Conservation (phyloP, 35 echinoderm and acorn worm species). For the Lytechinus pictus region DNA sequence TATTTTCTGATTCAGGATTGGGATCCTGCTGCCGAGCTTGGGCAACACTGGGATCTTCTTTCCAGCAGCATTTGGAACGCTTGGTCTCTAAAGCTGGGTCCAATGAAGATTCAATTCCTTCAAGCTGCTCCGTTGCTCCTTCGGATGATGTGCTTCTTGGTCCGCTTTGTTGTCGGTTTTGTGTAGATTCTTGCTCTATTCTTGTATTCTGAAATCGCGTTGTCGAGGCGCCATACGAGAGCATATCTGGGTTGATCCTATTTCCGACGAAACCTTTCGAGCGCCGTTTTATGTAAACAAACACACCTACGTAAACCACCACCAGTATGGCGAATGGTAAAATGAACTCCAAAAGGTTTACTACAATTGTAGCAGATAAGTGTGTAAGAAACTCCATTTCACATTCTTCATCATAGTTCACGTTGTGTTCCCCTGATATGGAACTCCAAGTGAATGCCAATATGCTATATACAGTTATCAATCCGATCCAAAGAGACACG, state of each 20-base stretch:
- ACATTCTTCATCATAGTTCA: background rate
- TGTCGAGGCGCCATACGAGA: background rate
- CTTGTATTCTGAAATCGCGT: background rate
- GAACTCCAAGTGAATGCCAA: background rate
- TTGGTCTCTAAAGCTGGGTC: background rate
- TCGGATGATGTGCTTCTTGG: background rate
- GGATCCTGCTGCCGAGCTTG: background rate
- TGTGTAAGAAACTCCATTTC: background rate
- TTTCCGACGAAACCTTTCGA: background rate
- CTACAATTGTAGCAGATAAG: background rate
- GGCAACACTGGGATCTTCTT: background rate
- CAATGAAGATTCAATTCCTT: background rate
- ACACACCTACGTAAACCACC: background rate
- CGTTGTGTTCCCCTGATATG: background rate
- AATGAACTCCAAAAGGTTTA: background rate
- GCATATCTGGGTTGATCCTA: background rate
- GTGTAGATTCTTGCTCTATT: background rate
- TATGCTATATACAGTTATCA: background rate
- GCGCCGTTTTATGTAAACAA: background rate
- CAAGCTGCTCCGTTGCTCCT: background rate
- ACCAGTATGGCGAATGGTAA: background rate
- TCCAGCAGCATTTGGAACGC: background rate
- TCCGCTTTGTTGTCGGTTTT: background rate
- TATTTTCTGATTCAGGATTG: background rate
- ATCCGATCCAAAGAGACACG: background rate